phyloP scores from a whole-genome alignment of 2,888 invertebrate species.

The Cheilosia urbana region DNA sequence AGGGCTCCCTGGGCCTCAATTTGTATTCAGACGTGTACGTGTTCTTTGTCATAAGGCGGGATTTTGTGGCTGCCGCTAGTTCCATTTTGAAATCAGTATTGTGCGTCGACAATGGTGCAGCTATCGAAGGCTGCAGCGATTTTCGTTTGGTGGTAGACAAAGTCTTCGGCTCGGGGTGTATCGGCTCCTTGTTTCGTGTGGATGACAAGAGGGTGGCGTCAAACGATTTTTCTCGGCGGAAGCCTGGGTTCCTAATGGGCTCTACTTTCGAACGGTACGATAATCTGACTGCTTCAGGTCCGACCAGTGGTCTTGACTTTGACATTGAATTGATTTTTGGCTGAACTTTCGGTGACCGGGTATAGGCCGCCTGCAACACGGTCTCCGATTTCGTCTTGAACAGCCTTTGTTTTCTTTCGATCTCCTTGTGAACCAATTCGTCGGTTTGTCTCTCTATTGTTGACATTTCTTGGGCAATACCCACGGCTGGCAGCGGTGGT shows the following conservation, averaged over 20 bases:
- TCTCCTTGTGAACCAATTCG: background rate
- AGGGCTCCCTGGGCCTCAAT: background rate
- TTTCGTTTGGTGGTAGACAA: slow-evolving; percentile 8
- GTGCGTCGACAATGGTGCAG: background rate
- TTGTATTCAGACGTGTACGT: background rate
- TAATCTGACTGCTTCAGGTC: background rate
- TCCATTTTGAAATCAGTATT: slow-evolving; percentile 80
- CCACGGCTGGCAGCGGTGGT: slow-evolving; percentile 78
- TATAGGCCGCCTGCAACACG: slow-evolving; percentile 77
- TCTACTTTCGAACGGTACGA: slow-evolving; percentile 9
- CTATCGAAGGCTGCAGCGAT: background rate
- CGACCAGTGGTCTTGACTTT: background rate
- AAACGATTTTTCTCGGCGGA: slow-evolving; percentile 79
- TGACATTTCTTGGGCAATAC: slow-evolving; percentile 83
- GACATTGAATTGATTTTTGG: background rate
- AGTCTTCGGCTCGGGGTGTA: background rate
- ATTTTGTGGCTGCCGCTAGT: slow-evolving; percentile 48
- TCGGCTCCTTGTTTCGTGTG: slow-evolving; percentile 36
- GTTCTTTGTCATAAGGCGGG: background rate
- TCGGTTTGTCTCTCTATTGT: background rate
- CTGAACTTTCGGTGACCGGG: slow-evolving; percentile 1
- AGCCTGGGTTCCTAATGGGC: slow-evolving; percentile 1
- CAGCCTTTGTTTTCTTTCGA: slow-evolving; percentile 83
- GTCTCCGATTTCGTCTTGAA: slow-evolving; percentile 91
- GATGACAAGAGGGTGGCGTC: slow-evolving; percentile 77